These are phyloP conservation scores for Poecilus cupreus DNA, from an alignment of 2,888 invertebrate species.

Conservation along the genomic window DNA sequence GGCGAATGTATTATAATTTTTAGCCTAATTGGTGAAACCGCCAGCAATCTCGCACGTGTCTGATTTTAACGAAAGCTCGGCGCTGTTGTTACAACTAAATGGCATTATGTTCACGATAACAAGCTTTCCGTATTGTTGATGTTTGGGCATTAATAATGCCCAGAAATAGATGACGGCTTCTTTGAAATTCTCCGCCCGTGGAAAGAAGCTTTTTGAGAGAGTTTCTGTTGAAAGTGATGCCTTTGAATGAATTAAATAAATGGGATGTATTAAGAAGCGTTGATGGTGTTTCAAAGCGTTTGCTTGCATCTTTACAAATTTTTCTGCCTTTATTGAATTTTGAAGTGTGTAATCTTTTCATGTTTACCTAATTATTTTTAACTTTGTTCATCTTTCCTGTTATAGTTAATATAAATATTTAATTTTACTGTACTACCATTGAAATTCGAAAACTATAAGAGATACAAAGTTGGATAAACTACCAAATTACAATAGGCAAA, in stretches of 20 bases:
- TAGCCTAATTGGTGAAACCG: slow-evolving; percentile 62
- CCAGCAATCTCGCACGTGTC: slow-evolving; percentile 68
- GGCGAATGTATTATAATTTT: slow-evolving; percentile 37
- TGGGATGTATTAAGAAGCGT: not conserved
- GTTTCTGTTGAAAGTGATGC: slow-evolving; percentile 21
- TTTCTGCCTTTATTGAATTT: not conserved
- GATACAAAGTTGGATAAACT: too few species aligned
- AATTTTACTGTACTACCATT: not conserved
- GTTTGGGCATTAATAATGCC: slow-evolving; percentile 46
- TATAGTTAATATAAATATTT: too few species aligned
- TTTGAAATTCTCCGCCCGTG: slow-evolving; percentile 13
- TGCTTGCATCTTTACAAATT: not conserved
- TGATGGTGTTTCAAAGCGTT: not conserved
- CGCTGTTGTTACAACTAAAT: slow-evolving; percentile 49
- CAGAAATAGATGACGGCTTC: slow-evolving; percentile 14
- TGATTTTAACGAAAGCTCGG: slow-evolving; percentile 63
- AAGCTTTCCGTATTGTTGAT: slow-evolving; percentile 50
- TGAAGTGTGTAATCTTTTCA: not conserved
- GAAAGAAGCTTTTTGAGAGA: slow-evolving; percentile 22
- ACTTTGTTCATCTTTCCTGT: not conserved
- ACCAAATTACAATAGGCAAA: too few species aligned
- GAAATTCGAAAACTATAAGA: too few species aligned
- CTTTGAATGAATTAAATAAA: slow-evolving; percentile 40
- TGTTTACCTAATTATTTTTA: not conserved
- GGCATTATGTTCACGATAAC: slow-evolving; percentile 51